These are phyloP conservation scores for Noctua janthina DNA, from an alignment of 2,888 invertebrate genomes.

Conservation along the genomic window DNA sequence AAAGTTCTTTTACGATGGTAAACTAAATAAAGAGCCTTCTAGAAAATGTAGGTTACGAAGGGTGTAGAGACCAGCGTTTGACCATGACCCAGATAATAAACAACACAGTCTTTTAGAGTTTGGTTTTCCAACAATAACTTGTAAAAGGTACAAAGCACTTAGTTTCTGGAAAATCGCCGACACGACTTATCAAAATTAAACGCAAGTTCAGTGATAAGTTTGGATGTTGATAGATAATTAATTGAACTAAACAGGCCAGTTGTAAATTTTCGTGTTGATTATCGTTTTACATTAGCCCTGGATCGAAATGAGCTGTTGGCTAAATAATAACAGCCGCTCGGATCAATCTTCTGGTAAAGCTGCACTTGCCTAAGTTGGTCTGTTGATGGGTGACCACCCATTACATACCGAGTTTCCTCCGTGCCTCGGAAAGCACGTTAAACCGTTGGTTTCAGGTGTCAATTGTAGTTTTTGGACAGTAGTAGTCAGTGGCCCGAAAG, in stretches of 20 bases:
- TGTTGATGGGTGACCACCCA: too few relatives aligned
- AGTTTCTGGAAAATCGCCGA: background rate
- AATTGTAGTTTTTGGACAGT: too few relatives aligned
- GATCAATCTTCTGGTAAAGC: too few relatives aligned
- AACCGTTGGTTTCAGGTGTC: too few relatives aligned
- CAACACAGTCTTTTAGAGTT: too few relatives aligned
- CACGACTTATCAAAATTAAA: background rate
- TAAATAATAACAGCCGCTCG: too few relatives aligned
- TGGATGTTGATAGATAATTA: background rate
- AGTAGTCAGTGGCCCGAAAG: too few relatives aligned
- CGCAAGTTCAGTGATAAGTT: background rate
- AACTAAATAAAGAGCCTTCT: background rate
- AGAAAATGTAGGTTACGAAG: background rate
- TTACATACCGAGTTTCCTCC: too few relatives aligned
- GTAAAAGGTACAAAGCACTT: background rate
- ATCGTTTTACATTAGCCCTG: background rate
- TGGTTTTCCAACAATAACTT: background rate
- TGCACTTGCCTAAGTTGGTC: too few relatives aligned
- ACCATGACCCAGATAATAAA: constrained; percentile 9
- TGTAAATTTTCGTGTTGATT: background rate
- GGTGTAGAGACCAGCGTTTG: background rate
- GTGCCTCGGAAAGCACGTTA: too few relatives aligned
- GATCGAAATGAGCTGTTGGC: too few relatives aligned
- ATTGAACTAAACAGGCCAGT: background rate
- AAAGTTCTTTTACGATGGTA: background rate